Evolutionary conservation across 2,797 vertebrate genomes (phyloP).

Genomic region (Pitangus sulphuratus): DNA sequence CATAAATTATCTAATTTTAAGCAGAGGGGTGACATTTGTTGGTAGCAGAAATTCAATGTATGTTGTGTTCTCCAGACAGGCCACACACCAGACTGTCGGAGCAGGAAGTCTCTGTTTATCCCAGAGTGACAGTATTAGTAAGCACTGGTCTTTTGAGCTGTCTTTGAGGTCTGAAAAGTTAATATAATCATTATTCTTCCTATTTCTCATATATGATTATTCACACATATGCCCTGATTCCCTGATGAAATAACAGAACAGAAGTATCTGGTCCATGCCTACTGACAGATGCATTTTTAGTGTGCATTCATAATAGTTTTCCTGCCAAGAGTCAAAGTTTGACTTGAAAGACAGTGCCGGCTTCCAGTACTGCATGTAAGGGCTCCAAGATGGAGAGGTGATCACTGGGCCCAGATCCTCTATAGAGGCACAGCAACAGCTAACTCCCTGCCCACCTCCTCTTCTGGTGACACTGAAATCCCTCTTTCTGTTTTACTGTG

Average conservation of each 20-base stretch:
- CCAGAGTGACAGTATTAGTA: background rate
- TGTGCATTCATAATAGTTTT: background rate
- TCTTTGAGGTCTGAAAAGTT: background rate
- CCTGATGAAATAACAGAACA: background rate
- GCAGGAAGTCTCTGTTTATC: background rate
- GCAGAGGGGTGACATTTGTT: background rate
- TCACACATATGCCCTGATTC: background rate
- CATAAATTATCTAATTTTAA: conserved; percentile 1
- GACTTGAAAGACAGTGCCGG: background rate
- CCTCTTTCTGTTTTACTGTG: background rate
- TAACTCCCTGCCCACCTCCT: background rate
- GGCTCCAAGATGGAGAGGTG: background rate
- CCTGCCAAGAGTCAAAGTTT: background rate
- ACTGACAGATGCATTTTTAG: background rate
- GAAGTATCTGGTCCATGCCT: background rate
- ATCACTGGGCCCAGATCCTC: background rate
- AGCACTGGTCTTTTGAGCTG: background rate
- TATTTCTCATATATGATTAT: rapidly evolving
- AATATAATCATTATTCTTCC: background rate
- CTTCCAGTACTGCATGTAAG: background rate
- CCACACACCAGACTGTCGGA: background rate
- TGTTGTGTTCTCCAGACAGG: background rate
- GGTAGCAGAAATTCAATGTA: background rate
- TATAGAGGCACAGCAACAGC: background rate
- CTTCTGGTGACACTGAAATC: background rate